Conservation (phyloP, 2,113 vertebrate species). For the Trogon surrucura region DNA sequence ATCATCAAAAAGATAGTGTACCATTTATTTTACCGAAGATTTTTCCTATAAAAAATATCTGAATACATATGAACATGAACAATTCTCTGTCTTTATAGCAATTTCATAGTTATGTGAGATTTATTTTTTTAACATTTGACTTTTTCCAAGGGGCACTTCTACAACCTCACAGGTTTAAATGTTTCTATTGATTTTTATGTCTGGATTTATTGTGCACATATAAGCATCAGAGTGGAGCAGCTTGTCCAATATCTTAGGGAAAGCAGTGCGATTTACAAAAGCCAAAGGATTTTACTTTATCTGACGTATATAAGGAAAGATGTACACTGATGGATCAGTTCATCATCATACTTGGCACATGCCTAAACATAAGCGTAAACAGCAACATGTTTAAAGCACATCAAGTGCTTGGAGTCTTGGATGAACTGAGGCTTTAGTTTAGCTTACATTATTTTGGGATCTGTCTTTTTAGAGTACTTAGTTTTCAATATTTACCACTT, state of each 20-base stretch:
- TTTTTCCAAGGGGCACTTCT: conserved; percentile 65
- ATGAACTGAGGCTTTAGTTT: neutral
- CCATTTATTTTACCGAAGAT: neutral
- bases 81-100: conserved; percentile 17
- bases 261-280: conserved; percentile 39
- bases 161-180: conserved; percentile 66
- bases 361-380: neutral
- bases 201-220: conserved; percentile 66
- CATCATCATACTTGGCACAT: neutral
- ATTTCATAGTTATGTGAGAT: neutral
- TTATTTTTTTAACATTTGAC: conserved; percentile 57
- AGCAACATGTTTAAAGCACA: neutral
- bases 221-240: conserved; percentile 54
- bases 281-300: neutral
- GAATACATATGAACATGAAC: neutral
- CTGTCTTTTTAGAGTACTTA: neutral
- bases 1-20: neutral
- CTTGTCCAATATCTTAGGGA: conserved; percentile 59
- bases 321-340: neutral
- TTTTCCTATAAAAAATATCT: neutral
- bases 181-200: conserved; percentile 77
- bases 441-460: neutral
- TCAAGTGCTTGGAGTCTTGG: neutral
- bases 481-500: conserved; percentile 17
- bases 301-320: neutral